Percentiles rank a stretch among this genome's conserved stretches.
Evolutionary conservation across 2,888 invertebrate genomes (phyloP).

Genomic region (Tetanocera ferruginea): DNA sequence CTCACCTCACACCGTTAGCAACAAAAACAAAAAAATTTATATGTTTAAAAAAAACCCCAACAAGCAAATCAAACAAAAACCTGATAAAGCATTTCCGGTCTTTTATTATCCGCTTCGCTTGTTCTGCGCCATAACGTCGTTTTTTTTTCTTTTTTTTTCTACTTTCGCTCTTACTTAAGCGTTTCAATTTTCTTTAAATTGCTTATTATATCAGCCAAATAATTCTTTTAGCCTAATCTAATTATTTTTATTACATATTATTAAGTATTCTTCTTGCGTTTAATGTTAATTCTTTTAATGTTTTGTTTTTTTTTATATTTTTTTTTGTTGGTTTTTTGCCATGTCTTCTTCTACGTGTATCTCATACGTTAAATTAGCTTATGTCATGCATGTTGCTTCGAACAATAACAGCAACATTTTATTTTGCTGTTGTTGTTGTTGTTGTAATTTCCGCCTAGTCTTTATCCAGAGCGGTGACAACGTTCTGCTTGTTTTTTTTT

Average conservation of each 20-base stretch:
- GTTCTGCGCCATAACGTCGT: neutral
- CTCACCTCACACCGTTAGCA: neutral
- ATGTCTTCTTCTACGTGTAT: neutral
- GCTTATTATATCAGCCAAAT: neutral
- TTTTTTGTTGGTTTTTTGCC: neutral
- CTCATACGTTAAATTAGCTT: constrained; percentile 9
- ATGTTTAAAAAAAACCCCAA: neutral
- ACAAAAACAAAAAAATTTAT: neutral
- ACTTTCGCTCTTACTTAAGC: neutral
- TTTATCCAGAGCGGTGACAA: neutral
- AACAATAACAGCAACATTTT: constrained; percentile 2
- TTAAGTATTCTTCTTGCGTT: neutral
- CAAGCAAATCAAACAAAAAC: neutral
- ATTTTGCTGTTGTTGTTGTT: neutral
- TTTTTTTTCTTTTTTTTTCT: neutral
- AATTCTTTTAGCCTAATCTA: neutral
- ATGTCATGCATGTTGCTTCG: constrained; percentile 14
- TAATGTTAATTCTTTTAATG: neutral
- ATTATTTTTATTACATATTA: neutral
- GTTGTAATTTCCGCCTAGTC: constrained; percentile 4
- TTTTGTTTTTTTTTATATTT: neutral
- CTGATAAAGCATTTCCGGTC: constrained; percentile 2
- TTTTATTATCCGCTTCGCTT: constrained; percentile 2
- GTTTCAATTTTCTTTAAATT: constrained; percentile 13
- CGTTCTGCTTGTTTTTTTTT: neutral